Evolutionary conservation across 2,113 vertebrate genomes (phyloP), one percentile per base, ranked within the genome.

Genomic region (Cromileptes altivelis): DNA sequence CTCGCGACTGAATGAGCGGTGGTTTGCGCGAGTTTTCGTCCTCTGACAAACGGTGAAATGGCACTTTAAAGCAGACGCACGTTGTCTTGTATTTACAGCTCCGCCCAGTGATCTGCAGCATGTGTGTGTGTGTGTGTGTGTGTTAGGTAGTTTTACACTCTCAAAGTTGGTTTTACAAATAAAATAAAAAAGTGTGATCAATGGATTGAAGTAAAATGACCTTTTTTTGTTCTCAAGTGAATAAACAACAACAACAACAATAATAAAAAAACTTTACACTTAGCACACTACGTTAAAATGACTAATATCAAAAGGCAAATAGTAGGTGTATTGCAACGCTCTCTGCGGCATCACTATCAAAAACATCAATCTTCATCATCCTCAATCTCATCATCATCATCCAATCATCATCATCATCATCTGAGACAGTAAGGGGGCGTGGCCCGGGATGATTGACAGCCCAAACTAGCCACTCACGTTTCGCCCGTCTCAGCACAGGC

Each of bases 221-320:
- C 21, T 70, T 70, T 80, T 83, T 81, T 88, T 68, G 65, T 88
- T 84, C 80, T 88, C 80, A 85, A 82, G 78, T 89, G 70, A 92
- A 91, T 85, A 89, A 85, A 90, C 88, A 85, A 88, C 73, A 91
- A 91, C 18, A 93, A 76, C 56, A 87, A 81, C 45, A 85, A 82
- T 15, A 73, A 85, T 40, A 80, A 84, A 78, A 70, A 83, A 85
- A 45, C 47, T 17, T 79, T 78, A 92, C 75, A 88, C 77, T 89
- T 81, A 91, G 70, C 79, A 80, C 75, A 71, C 93, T 94, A 94
- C 85, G 76, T 88, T 92, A 92, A 93, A 93, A 93, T 49, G 69
- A 94, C 93, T 92, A 94, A 88, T 88, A 90, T 94, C 90, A 92
- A 92, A 94, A 95, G 84, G 87, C 82, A 95, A 94, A 94, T 75